Evolutionary conservation across 2,113 vertebrate genomes (phyloP).

Genomic region (Aegotheles bennettii): DNA sequence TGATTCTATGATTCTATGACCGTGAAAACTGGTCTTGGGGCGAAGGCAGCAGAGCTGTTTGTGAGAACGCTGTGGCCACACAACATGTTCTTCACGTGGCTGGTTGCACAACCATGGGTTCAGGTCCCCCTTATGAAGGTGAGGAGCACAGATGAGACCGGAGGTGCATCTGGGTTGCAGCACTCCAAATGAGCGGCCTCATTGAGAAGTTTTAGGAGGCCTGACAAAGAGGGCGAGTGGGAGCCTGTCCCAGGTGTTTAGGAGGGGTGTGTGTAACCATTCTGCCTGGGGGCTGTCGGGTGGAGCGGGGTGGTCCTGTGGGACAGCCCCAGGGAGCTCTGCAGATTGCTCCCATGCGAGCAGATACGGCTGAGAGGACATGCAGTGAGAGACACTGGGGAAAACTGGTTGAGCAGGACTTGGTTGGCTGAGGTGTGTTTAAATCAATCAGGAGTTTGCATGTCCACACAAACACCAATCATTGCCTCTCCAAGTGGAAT

Average conservation of each 20-base stretch:
- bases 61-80: accelerated
- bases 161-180: neutral
- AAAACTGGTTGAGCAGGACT: neutral
- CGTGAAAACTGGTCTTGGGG: neutral
- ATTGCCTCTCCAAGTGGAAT: neutral
- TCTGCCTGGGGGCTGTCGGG: neutral
- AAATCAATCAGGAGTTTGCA: neutral
- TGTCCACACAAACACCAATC: neutral
- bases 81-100: accelerated
- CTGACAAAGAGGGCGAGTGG: neutral
- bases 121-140: neutral
- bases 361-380: neutral
- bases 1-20: too few relatives aligned
- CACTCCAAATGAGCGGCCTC: neutral
- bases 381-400: neutral
- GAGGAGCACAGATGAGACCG: neutral
- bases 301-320: neutral
- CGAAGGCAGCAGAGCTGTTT: neutral
- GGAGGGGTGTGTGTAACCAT: accelerated
- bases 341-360: neutral
- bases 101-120: too few relatives aligned
- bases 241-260: neutral
- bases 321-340: neutral
- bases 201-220: neutral
- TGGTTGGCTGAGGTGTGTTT: neutral